Evolutionary conservation across 2,888 invertebrate genomes (phyloP), one percentile per base, ranked within the genome.

Genomic region (Eucera pruinosa): DNA sequence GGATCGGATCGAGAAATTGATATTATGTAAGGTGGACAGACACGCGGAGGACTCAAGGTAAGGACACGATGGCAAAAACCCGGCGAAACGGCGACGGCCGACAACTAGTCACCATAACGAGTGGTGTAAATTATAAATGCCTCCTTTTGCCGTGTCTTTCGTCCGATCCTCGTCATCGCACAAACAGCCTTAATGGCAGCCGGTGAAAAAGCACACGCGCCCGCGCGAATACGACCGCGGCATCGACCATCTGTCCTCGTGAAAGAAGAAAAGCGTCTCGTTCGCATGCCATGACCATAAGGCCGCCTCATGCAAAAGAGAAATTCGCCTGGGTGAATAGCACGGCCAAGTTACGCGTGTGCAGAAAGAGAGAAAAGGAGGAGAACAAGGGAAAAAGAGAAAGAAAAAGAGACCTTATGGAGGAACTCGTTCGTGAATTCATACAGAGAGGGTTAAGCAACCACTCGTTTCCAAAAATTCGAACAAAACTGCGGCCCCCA

Each of bases 171-270:
- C 79, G 15, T 74, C 75, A 58, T 65, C 80, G 70, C 73, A 48
- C 78, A 71, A 67, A 55, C 67, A 45, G 81, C 45, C 81, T 74
- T 81, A 81, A 81, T 81, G 78, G 74, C 71, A 58, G 73, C 45
- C 78, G 70, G 71, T 74, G 78, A 78, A 78, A 81, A 81, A 81
- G 74, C 65, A 77, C 70, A 65, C 67, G 70, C 65, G 69, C 79
- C 48, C 43, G 61, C 79, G 64, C 76, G 68, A 18, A 2, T 9
- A n/a, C 36, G 36, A 13, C 39, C 36, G 15, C 36, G 20, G 71
- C 82, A 67, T 82, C 82, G 75, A 72, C 82, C 82, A 82, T 82
- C 82, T 82, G 82, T 77, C 81, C 78, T 50, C 68, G 82, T 67
- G 67, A 78, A 82, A 72, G 78, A 82, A 82, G 82, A 82, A 82